Conservation (phyloP, 1,140 invertebrate species). For the Heliconius himera region DNA sequence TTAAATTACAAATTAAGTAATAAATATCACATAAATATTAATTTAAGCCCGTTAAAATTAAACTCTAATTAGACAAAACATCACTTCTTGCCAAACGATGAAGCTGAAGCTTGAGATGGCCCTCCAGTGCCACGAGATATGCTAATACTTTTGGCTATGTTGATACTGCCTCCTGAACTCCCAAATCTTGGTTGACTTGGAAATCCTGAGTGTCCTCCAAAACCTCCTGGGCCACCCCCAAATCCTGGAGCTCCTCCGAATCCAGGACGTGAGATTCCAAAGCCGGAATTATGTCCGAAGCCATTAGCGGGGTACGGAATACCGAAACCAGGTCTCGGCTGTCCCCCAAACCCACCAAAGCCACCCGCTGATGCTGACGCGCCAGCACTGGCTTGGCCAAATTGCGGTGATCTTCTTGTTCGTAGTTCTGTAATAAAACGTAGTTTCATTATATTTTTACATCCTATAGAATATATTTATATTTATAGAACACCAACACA, state of each 20-base stretch:
- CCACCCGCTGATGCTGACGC: conserved; percentile 35
- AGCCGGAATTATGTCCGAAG: background rate
- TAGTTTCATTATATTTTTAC: no score
- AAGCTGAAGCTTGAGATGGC: background rate
- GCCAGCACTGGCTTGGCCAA: conserved; percentile 43
- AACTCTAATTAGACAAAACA: background rate
- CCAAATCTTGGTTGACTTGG: conserved; percentile 1
- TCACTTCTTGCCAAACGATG: background rate
- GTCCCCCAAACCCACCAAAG: conserved; percentile 28
- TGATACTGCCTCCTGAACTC: conserved; percentile 36
- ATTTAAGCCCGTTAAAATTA: background rate
- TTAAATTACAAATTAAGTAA: background rate
- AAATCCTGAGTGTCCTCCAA: conserved; percentile 26
- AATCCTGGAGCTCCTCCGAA: conserved; percentile 5
- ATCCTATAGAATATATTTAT: no score
- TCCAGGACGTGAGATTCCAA: conserved; percentile 17
- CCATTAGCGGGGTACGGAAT: no score
- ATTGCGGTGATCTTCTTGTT: conserved; percentile 44
- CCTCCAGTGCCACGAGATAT: conserved; percentile 48
- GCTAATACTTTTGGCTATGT: conserved; percentile 57
- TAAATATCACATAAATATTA: background rate
- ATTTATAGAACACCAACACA: no score
- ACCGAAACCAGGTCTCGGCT: conserved; percentile 23
- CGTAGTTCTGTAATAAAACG: conserved; percentile 36
- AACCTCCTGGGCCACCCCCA: background rate